Evolutionary conservation across 1,140 invertebrate genomes (phyloP), one percentile per base, ranked within the genome.

Genomic region (Bradysia coprophila): DNA sequence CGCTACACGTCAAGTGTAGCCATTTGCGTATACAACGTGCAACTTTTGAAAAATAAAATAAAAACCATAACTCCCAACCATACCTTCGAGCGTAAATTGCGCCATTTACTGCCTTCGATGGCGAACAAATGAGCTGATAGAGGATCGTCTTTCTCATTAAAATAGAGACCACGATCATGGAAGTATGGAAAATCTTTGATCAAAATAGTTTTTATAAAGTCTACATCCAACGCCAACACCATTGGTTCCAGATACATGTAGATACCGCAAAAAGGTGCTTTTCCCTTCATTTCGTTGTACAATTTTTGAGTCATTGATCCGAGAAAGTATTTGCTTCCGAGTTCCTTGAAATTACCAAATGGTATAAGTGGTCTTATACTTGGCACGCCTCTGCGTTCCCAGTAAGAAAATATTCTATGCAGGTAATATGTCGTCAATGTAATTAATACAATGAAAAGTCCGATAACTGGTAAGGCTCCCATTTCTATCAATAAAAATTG

Each of bases 121-220:
- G 54, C 52, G 28, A 64, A 63, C 1, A 64, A 39, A 43, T 64
- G 57, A 8, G 43, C 43, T 16, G 59, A 55, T 8, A 67, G 38
- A 2, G 62, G 64, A 44, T 69, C 65, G 2, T 51, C 52, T 36
- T 56, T 51, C 28, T 65, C 62, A 21, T 65, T 59, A 28, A 56
- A 53, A 43, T 58, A 64, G 32, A 63, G 55, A 2, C 63, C 58
- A 40, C 65, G 60, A 1, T 66, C 61, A 46, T 62, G 52, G 44
- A 69, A 71, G 49, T 63, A 48, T 13, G 61, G 49, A 46, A 66
- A 71, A 51, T 73, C 67, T 47, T 64, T 68, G 11, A 70, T 60
- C 13, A 71, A 46, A 15, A 73, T 54, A 11, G 51, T 50, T 45
- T 69, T 70, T 3, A 67, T 63, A 33, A 71, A 45, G 23, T 66